Base-by-base conservation (phyloP, 2,797 vertebrate genomes). In the Tragopan temminckii region DNA sequence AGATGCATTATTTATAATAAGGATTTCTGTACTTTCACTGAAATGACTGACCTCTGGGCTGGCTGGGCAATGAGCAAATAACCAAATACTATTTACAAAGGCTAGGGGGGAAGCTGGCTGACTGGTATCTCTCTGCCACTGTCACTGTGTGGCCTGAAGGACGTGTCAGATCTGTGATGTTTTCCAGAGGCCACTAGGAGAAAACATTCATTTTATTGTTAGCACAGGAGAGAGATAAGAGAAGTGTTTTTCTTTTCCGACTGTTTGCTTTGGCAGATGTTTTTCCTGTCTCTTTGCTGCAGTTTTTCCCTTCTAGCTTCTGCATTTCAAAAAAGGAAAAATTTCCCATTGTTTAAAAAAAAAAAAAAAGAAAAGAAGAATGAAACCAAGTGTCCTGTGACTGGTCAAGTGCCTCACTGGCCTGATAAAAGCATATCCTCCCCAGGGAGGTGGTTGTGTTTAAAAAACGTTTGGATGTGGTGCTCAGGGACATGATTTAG, bases 211-310 rank as follows among this genome's bases (percentile, higher is more conserved):
- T 89, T 80, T 50, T 83, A 29, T 58, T 83, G 59, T 66, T 72
- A 80, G 36, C 29, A 31, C 43, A 75, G 59, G 87, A 80, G 31
- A 87, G 35, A 72, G 42, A 77, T 48, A 68, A 89, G 13, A 45
- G 11, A 80, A 64, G 40, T 35, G 29, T 16, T 93, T 92, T 85
- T 62, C 38, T 62, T 80, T 38, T 83, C 62, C 68, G 31, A 48
- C 46, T 57, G 24, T 85, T 90, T 91, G 76, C 59, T 87, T 92
- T 83, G 86, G 72, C 72, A 83, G 89, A 72, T 82, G 70, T n/a
- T 86, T 95, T 85, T 66, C 78, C 64, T 84, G 18, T 59, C 92
- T 69, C 55, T 78, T 46, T 88, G 81, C 45, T 69, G 57, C 40
- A 46, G 11, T 6, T 76, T 82, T 91, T 88, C 35, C 53, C 27